Evolutionary conservation across 2,797 vertebrate species (phyloP).

Genomic region (Cossypha caffra): DNA sequence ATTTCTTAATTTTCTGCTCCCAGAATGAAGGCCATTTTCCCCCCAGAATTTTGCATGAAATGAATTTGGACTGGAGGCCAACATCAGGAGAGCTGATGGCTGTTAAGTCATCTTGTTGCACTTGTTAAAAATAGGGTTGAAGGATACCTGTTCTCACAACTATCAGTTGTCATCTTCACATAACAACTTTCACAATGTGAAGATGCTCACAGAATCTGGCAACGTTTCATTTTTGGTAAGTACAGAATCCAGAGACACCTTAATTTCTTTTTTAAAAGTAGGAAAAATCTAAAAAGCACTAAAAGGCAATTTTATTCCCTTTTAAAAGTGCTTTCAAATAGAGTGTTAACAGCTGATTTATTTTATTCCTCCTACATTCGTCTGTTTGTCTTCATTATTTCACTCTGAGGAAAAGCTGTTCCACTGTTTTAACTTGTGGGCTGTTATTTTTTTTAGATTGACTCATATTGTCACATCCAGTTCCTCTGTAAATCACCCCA

Average conservation of each 20-base stretch:
- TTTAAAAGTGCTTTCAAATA: slow-evolving; percentile 18
- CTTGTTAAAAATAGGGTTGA: neutral
- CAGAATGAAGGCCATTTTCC: neutral
- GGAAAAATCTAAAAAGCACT: neutral
- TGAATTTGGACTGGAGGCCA: neutral
- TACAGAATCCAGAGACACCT: neutral
- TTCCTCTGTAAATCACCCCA: neutral
- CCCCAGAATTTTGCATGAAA: neutral
- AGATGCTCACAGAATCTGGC: neutral
- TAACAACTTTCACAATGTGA: neutral
- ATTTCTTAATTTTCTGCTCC: neutral
- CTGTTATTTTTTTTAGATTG: neutral
- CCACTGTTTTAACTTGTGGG: slow-evolving; percentile 37
- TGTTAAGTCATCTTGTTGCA: neutral
- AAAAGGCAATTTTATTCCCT: neutral
- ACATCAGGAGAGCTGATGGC: neutral
- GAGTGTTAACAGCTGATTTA: slow-evolving; percentile 29
- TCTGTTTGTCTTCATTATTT: slow-evolving; percentile 69
- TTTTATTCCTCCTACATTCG: slow-evolving; percentile 66
- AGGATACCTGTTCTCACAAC: neutral
- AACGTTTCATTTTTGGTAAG: neutral
- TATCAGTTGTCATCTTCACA: neutral
- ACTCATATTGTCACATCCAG: neutral
- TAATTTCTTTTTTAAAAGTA: neutral
- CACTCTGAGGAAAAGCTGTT: slow-evolving; percentile 40